Conservation (phyloP, 2,797 vertebrate genomes). For the Hydrocynus forskahlii region DNA sequence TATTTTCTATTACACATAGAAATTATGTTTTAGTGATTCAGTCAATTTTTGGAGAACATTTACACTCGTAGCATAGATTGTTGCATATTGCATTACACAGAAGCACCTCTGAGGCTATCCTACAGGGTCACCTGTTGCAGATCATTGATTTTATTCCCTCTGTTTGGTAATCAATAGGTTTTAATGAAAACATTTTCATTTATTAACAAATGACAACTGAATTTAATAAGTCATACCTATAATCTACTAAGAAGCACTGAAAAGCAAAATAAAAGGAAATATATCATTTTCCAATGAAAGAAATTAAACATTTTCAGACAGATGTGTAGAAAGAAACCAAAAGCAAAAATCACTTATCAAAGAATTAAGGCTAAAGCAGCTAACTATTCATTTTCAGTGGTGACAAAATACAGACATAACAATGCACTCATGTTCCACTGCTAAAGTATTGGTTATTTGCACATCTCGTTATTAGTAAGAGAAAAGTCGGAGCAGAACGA, state of each 20-base stretch:
- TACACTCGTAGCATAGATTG: constrained; percentile 28
- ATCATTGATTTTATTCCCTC: neutral
- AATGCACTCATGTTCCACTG: neutral
- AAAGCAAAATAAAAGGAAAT: neutral
- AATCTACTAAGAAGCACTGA: neutral
- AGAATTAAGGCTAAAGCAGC: neutral
- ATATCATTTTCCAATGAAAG: neutral
- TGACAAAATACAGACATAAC: neutral
- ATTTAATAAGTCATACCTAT: neutral
- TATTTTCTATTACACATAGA: constrained; percentile 60
- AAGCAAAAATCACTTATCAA: neutral
- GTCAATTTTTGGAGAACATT: constrained; percentile 33
- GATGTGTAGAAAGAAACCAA: neutral
- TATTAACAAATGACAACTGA: neutral
- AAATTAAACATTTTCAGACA: neutral
- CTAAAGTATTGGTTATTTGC: neutral
- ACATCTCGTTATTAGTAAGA: neutral
- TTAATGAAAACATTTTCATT: neutral
- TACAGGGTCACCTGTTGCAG: neutral
- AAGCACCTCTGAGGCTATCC: constrained; percentile 1
- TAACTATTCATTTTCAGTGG: too few relatives aligned
- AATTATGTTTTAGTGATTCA: constrained; percentile 48
- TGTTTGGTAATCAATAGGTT: neutral
- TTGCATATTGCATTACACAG: constrained; percentile 5
- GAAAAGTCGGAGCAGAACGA: neutral